Conservation (phyloP, 2,797 vertebrate species). For the Coregonus ussuriensis region DNA sequence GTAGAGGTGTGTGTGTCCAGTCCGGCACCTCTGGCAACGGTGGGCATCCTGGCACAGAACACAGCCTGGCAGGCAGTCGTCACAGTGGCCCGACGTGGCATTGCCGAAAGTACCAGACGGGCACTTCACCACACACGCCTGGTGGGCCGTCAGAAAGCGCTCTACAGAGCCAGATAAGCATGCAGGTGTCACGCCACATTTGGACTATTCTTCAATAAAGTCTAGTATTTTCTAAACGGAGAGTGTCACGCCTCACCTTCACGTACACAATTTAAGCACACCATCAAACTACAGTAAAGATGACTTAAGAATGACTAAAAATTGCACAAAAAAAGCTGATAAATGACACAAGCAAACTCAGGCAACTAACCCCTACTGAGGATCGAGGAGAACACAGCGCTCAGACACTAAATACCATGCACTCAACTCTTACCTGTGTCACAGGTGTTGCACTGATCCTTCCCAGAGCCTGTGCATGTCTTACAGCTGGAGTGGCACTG, state of each 20-base stretch:
- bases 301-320: too few species aligned
- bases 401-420: background rate
- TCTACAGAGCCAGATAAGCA: background rate
- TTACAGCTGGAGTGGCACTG: slow-evolving; percentile 78
- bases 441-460: background rate
- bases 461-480: slow-evolving; percentile 71
- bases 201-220: background rate
- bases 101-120: slow-evolving; percentile 79
- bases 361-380: background rate
- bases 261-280: background rate
- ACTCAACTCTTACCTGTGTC: background rate
- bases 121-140: slow-evolving; percentile 75
- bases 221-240: background rate
- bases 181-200: background rate
- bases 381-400: background rate
- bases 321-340: too few species aligned
- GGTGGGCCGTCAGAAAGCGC: slow-evolving; percentile 53
- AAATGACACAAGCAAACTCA: too few species aligned
- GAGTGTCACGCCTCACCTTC: background rate
- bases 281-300: background rate
- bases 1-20: slow-evolving; percentile 57
- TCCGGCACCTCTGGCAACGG: slow-evolving; percentile 77
- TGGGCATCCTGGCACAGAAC: slow-evolving; percentile 53
- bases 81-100: slow-evolving; percentile 71
- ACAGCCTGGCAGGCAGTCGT: slow-evolving; percentile 77